Percentiles rank a stretch among this genome's conserved stretches.
Conservation (phyloP, 2,113 vertebrate species). For the Callorhinus ursinus region DNA sequence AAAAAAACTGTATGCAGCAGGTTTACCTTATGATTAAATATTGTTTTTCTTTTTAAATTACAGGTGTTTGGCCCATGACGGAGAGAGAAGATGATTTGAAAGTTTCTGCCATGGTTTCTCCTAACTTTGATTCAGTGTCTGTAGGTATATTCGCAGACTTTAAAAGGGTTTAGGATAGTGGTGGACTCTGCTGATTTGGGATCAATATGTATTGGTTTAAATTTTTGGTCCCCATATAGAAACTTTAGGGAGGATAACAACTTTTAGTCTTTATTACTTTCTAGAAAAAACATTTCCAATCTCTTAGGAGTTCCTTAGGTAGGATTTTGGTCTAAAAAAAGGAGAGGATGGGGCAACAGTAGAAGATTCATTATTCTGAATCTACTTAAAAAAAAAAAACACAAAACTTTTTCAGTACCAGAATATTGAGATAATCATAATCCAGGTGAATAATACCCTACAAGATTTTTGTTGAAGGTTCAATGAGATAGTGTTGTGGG, state of each 20-base stretch:
- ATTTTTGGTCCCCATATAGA: background rate
- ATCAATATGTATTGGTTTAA: background rate
- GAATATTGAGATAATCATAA: background rate
- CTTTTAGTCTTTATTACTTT: background rate
- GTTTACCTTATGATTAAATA: constrained; percentile 25
- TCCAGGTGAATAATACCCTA: background rate
- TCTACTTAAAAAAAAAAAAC: background rate
- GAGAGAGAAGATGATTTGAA: constrained; percentile 88
- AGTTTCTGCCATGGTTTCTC: constrained; percentile 87
- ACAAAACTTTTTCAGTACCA: background rate
- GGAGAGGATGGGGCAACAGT: background rate
- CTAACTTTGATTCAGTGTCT: constrained; percentile 89
- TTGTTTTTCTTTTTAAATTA: constrained; percentile 63
- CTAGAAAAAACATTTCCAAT: background rate
- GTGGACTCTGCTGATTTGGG: background rate
- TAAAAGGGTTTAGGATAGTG: background rate
- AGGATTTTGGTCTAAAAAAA: constrained; percentile 6
- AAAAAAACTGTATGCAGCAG: background rate
- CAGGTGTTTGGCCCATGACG: constrained; percentile 90
- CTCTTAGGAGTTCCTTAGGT: background rate
- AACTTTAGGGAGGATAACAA: background rate
- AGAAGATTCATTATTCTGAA: background rate
- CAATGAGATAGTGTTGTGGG: background rate
- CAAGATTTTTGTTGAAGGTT: background rate
- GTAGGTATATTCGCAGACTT: constrained; percentile 83